phyloP scores from a whole-genome alignment of 2,797 vertebrate species.

The Sylvilagus floridanus region DNA sequence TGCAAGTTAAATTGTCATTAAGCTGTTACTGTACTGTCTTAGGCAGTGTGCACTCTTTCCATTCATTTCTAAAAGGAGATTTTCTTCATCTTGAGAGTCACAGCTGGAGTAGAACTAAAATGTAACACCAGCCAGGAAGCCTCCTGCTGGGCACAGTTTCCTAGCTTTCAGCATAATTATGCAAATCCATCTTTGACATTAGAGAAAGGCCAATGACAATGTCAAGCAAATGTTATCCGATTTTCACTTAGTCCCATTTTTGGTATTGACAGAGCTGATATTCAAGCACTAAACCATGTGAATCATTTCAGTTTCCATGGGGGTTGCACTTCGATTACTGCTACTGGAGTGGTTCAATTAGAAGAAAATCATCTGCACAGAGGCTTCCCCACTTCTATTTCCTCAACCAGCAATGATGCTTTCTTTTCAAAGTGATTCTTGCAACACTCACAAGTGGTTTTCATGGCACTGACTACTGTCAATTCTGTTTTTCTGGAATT shows the following conservation, averaged over 20 bases:
- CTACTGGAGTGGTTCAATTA: constrained; percentile 34
- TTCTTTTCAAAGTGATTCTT: constrained; percentile 53
- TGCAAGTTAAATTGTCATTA: constrained; percentile 51
- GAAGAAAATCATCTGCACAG: constrained; percentile 13
- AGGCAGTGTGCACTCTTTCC: constrained; percentile 37
- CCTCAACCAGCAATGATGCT: not conserved
- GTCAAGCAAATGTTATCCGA: constrained; percentile 7
- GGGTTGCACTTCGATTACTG: constrained; percentile 15
- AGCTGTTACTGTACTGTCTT: constrained; percentile 52
- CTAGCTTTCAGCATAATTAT: constrained; percentile 69
- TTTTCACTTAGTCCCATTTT: constrained; percentile 44
- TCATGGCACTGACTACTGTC: constrained; percentile 35
- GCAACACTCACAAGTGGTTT: constrained; percentile 1
- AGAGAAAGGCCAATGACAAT: constrained; percentile 64
- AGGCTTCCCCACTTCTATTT: not conserved
- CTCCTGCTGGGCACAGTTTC: constrained; percentile 68
- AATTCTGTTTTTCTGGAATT: constrained; percentile 44
- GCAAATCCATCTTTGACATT: constrained; percentile 55
- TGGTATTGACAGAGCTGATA: constrained; percentile 35
- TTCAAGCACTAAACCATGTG: constrained; percentile 7
- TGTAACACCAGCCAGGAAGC: constrained; percentile 41
- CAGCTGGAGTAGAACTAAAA: constrained; percentile 66
- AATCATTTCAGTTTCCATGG: not conserved
- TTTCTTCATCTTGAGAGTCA: constrained; percentile 68
- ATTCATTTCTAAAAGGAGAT: constrained; percentile 72